These are phyloP conservation scores for Myodes glareolus DNA, from an alignment of 2,113 vertebrate genomes.

Conservation along the genomic window DNA sequence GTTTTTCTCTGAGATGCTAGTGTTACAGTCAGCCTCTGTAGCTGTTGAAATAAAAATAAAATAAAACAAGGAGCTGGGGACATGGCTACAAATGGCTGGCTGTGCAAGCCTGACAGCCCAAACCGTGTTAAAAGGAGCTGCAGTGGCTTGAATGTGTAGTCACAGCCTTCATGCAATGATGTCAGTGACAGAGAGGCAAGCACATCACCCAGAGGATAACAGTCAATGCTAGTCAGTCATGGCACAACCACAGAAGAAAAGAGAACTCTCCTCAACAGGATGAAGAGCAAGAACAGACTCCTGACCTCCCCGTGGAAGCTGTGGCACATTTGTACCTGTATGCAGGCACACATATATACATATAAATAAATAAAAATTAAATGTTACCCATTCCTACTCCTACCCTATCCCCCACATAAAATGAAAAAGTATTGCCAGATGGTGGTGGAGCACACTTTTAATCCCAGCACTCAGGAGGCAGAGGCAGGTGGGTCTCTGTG, in stretches of 20 bases:
- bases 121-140: neutral
- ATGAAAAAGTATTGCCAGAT: neutral
- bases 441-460: too few relatives aligned
- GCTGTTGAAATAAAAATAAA: constrained; percentile 48
- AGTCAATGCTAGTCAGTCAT: neutral
- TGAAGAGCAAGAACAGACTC: neutral
- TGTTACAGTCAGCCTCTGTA: neutral
- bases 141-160: neutral
- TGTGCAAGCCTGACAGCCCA: neutral
- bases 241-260: neutral
- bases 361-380: neutral
- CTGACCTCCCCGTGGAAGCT: neutral
- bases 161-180: neutral
- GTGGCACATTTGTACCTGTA: neutral
- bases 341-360: neutral
- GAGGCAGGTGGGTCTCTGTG: too few relatives aligned
- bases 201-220: neutral
- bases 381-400: neutral
- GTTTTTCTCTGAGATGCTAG: neutral
- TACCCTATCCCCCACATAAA: neutral
- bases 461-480: too few relatives aligned
- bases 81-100: too few relatives aligned
- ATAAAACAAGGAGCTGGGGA: neutral
- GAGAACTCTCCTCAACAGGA: neutral
- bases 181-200: neutral